These are phyloP conservation scores for Tarsius wallacei DNA, from an alignment of 2,797 vertebrate species.

Conservation along the genomic window DNA sequence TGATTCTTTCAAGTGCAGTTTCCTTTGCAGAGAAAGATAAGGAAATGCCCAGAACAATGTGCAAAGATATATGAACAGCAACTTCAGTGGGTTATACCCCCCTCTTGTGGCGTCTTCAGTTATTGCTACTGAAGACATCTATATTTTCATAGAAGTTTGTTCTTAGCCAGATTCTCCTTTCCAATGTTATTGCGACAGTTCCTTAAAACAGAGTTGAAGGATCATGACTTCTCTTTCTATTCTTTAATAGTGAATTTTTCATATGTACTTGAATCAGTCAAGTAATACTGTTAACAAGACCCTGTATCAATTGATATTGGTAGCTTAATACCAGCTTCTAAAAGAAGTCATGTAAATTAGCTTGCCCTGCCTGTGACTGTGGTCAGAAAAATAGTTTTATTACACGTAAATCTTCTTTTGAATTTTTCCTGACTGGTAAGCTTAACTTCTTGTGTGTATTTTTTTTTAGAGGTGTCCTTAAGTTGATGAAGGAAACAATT, in stretches of 20 bases:
- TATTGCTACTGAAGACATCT: slow-evolving; percentile 4
- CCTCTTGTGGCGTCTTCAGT: slow-evolving; percentile 73
- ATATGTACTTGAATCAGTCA: slow-evolving; percentile 7
- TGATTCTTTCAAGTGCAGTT: neutral
- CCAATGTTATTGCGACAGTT: slow-evolving; percentile 38
- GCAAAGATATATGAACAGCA: neutral
- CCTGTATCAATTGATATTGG: neutral
- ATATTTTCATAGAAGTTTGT: neutral
- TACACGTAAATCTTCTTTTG: neutral
- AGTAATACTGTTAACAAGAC: neutral
- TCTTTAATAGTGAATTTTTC: slow-evolving; percentile 41
- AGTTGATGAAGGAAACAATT: neutral
- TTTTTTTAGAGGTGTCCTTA: slow-evolving; percentile 16
- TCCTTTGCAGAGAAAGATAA: slow-evolving; percentile 46
- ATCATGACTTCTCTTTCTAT: neutral
- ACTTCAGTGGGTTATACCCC: neutral
- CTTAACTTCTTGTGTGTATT: neutral
- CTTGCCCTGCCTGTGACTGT: neutral
- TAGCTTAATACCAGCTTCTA: neutral
- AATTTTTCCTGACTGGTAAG: neutral
- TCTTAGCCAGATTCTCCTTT: neutral
- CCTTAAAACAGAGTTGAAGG: slow-evolving; percentile 15
- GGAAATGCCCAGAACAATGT: neutral
- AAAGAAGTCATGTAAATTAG: neutral
- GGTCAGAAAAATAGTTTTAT: slow-evolving; percentile 45